Percentiles rank a stretch among this genome's conserved stretches.
Conservation (phyloP, 2,888 invertebrate genomes). For the Eristalis arbustorum region DNA sequence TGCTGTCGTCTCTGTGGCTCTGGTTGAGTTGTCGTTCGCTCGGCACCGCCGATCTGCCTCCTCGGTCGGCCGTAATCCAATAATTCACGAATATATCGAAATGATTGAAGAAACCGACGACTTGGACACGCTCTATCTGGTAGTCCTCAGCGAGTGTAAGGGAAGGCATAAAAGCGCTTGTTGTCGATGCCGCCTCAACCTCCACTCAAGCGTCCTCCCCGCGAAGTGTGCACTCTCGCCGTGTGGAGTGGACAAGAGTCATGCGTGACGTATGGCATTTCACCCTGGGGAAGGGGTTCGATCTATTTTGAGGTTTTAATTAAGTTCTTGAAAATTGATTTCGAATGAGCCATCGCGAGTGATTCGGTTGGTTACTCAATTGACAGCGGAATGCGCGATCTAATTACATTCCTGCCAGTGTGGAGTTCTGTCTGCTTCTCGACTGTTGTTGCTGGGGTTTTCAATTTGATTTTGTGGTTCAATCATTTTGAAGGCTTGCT, state of each 20-base stretch:
- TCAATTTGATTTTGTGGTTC: not conserved
- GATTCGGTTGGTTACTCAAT: not conserved
- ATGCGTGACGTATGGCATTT: not conserved
- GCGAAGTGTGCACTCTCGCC: not conserved
- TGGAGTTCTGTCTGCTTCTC: not conserved
- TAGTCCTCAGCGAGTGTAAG: not conserved
- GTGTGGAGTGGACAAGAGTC: not conserved
- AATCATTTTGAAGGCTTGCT: not conserved
- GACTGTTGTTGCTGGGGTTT: not conserved
- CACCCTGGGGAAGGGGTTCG: not conserved
- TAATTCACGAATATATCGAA: constrained; percentile 53
- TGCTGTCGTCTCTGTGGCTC: not conserved
- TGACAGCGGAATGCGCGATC: not conserved
- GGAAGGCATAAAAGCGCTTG: not conserved
- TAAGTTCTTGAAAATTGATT: not conserved
- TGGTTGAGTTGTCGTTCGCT: not conserved
- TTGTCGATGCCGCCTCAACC: not conserved
- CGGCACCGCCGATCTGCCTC: not conserved
- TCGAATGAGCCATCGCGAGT: not conserved
- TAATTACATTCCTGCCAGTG: not conserved
- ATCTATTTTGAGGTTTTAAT: constrained; percentile 1
- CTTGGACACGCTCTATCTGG: not conserved
- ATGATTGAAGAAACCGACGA: constrained; percentile 3
- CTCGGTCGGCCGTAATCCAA: constrained; percentile 50
- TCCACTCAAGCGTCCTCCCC: not conserved